phyloP scores from a whole-genome alignment of 2,888 invertebrate genomes.

The Acanthococcus lagerstroemiae region DNA sequence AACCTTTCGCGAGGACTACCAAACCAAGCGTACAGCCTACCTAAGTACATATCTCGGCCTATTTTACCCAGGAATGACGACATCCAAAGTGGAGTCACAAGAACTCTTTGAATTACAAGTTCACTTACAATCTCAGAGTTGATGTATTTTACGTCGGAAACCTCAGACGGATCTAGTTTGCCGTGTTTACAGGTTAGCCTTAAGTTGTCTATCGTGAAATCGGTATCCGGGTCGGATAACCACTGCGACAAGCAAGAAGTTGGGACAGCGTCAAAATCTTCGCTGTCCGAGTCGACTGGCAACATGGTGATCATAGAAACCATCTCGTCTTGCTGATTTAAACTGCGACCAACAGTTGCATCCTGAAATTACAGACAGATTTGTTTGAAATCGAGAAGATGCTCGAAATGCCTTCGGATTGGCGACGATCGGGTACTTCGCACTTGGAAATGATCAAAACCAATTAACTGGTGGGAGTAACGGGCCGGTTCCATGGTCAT shows the following conservation, averaged over 20 bases:
- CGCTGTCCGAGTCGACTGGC: conserved; percentile 21
- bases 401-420: too few species aligned
- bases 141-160: conserved; percentile 44
- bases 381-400: not conserved
- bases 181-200: conserved; percentile 44
- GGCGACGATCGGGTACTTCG: not conserved
- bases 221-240: conserved; percentile 41
- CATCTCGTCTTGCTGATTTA: conserved; percentile 12
- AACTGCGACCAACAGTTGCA: not conserved
- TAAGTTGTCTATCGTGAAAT: conserved; percentile 44
- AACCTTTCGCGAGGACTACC: too few species aligned
- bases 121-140: conserved; percentile 39
- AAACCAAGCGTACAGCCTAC: too few species aligned
- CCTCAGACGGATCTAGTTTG: conserved; percentile 44
- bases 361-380: not conserved
- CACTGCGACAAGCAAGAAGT: conserved; percentile 48
- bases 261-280: conserved; percentile 46
- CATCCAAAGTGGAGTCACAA: too few species aligned
- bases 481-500: too few species aligned
- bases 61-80: not conserved
- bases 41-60: not conserved
- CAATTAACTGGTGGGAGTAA: too few species aligned
- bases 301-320: conserved; percentile 11
- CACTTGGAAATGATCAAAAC: not conserved
- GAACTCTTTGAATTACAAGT: too few species aligned